Percentiles rank a stretch among this genome's conserved stretches.
Evolutionary conservation across 2,113 vertebrate genomes (phyloP).

Genomic region (Eulemur macaco): DNA sequence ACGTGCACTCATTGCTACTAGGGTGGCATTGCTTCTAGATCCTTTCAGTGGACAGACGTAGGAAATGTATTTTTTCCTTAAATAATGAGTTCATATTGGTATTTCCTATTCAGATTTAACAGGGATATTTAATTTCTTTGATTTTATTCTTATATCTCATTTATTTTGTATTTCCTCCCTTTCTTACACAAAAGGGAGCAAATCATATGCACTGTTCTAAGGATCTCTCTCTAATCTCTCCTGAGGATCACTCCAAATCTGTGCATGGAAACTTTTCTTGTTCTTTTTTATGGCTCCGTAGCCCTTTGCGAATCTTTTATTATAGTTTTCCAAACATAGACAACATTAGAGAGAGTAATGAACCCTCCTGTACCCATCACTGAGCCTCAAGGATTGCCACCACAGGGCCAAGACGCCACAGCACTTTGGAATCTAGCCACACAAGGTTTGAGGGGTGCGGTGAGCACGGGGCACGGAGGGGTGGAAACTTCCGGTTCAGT

Average conservation of each 20-base stretch:
- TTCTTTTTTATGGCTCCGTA: not conserved
- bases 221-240: not conserved
- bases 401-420: fast-evolving
- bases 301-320: not conserved
- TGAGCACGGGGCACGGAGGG: fast-evolving
- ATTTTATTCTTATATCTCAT: not conserved
- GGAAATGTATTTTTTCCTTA: not conserved
- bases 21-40: not conserved
- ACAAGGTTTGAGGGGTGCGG: not conserved
- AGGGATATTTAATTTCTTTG: not conserved
- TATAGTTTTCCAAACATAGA: not conserved
- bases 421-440: not conserved
- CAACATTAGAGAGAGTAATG: not conserved
- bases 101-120: not conserved
- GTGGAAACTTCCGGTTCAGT: not conserved
- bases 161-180: not conserved
- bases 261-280: not conserved
- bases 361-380: not conserved
- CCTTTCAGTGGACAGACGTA: not conserved
- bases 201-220: fast-evolving
- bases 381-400: not conserved
- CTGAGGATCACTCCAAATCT: not conserved
- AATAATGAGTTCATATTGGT: not conserved
- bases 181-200: not conserved
- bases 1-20: fast-evolving